Evolutionary conservation across 2,888 invertebrate species (phyloP), one percentile per base, ranked within the genome.

Genomic region (Copidosoma aretas): DNA sequence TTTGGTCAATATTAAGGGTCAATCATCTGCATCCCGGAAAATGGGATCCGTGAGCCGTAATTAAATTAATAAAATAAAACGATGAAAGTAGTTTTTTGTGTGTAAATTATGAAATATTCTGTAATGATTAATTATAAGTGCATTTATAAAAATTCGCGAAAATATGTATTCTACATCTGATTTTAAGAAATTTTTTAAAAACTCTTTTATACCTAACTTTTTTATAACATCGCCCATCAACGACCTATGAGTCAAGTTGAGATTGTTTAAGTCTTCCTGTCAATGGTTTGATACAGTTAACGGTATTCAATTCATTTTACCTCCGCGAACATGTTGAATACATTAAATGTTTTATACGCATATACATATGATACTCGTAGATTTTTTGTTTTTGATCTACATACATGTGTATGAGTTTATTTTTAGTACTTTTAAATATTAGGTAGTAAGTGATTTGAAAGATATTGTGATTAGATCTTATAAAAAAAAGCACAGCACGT

Each of bases 41-140:
- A 12, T 10, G 46, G 46, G 49, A 49, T 1, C 12, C 15, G 32
- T 8, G 25, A 3, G 56, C 19, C 25, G 43, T 46, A 46, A 41
- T 10, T 10, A 41, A 51, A 51, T 51, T 12, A 51, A 22, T 32
- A 57, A 57, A 52, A 19, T 41, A 39, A 68, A 56, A 60, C 52
- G 21, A 63, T 67, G 60, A 70, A 70, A 70, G 63, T 70, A 63
- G 63, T 43, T 43, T 65, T 69, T 66, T 67, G 21, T 64, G 67
- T 60, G 60, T 67, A 8, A 32, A 32, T 32, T 32, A 58, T 53
- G 1, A 67, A 53, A 41, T 56, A 60, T 41, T 53, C 32, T 46
- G 22, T 59, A 70, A 46, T 53, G 58, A 24, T 67, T 25, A 14
- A 17, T 46, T 17, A 12, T 57, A 54, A 21, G 64, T 66, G 61